Evolutionary conservation across 2,113 vertebrate genomes (phyloP), one percentile per base, ranked within the genome.

Genomic region (Sciurus niger): DNA sequence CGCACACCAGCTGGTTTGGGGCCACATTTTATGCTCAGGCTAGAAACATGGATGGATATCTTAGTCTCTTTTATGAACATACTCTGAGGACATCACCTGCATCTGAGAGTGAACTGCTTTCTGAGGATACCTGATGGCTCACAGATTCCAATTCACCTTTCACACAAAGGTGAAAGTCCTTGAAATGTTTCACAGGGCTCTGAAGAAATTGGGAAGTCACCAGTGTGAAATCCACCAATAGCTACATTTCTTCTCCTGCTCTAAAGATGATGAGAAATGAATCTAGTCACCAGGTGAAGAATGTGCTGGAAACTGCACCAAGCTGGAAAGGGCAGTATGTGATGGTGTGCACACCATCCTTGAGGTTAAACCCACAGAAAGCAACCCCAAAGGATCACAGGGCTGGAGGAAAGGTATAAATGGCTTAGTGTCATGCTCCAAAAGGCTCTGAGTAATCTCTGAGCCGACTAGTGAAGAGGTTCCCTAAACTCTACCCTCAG

Each of bases 11-110:
- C 76, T 90, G 84, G 72, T 76, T 55, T 74, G 94, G 72, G 60
- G 94, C 84, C 96, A 82, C 74, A 67, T 84, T 60, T 48, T 32
- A 24, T 72, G 65, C 43, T 96, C 73, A 94, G 65, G 74, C 67
- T 93, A 93, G 92, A 84, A 95, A 95, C 68, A 74, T 0, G 40
- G 84, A 46, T 20, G 55, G 92, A 68, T 37, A 25, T 37, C 73
- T 76, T 58, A 22, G 68, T 94, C 65, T 90, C 46, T 84, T 79
- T 67, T 55, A 78, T 55, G 94, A 90, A 55, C 37, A 89, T 51
- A 90, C 65, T 77, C 68, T 48, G 48, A 63, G 53, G 51, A 51
- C 51, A 82, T 43, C 65, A 85, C 58, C 89, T 74, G 67, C 24
- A 43, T 65, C 58, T 74, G 18, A 58, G 82, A 58, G 76, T 10